Evolutionary conservation across 2,888 invertebrate species (phyloP).

Genomic region (Coenonympha glycerion): DNA sequence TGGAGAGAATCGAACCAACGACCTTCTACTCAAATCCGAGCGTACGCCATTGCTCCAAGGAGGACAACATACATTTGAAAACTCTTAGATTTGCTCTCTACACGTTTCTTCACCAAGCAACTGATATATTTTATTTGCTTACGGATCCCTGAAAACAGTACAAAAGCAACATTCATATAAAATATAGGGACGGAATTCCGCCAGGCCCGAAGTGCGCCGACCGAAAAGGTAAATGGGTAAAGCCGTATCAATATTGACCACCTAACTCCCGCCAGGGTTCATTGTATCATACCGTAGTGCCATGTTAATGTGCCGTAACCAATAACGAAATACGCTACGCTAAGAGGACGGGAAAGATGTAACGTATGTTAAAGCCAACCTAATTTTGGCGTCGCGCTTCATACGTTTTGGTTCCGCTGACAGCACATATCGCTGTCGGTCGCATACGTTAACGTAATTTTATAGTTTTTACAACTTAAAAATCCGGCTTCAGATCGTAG

Average conservation of each 20-base stretch:
- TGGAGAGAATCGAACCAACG: not conserved
- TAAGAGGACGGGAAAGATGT: too few species aligned
- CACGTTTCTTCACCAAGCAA: too few species aligned
- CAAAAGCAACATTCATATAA: slow-evolving; percentile 53
- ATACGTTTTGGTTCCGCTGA: too few species aligned
- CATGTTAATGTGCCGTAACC: slow-evolving; percentile 26
- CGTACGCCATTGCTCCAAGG: not conserved
- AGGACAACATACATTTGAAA: not conserved
- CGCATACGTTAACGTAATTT: too few species aligned
- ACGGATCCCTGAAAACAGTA: not conserved
- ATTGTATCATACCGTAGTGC: slow-evolving; percentile 28
- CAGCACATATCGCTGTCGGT: too few species aligned
- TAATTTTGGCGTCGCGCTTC: too few species aligned
- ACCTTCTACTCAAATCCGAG: not conserved
- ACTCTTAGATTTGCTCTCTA: too few species aligned
- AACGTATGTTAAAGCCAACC: too few species aligned
- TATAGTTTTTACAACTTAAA: too few species aligned
- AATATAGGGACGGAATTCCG: slow-evolving; percentile 55
- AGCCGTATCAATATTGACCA: slow-evolving; percentile 71
- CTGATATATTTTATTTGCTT: not conserved
- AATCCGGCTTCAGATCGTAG: too few species aligned
- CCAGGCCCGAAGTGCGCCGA: slow-evolving; percentile 42
- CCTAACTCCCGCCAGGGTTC: slow-evolving; percentile 53
- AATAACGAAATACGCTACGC: too few species aligned
- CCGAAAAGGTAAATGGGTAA: slow-evolving; percentile 71